Evolutionary conservation across 2,797 vertebrate genomes (phyloP), one percentile per base, ranked within the genome.

Genomic region (Adrianichthys oophorus): DNA sequence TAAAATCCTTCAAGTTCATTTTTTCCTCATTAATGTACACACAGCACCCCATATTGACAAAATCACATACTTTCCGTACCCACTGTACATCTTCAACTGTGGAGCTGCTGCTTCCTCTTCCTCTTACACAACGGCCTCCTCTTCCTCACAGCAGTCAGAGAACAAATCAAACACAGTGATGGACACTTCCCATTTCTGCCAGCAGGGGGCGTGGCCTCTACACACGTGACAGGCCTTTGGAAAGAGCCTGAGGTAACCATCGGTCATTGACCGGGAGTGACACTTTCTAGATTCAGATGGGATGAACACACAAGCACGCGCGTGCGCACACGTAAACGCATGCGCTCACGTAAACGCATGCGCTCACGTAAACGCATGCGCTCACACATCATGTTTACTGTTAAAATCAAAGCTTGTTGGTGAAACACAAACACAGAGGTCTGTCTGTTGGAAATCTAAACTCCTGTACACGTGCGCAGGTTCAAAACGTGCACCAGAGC

Each of bases 181-280:
- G 37, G 18, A 50, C 40, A 1, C 10, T 74, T 54, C 42, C 7
- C 0, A 1, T 24, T 56, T 42, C 7, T 2, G 7, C 76, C 89
- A 86, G 72, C 57, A 79, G 87, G 59, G 65, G 84, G 85, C 78
- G 32, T 6, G 15, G 19, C 0, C 19, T 0, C 29, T 12, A 21
- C 21, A 47, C 53, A 77, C 42, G 62, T 59, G 48, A 41, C 51
- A 0, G 23, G 60, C 24, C 47, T 46, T 46, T 3, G 46, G 16
- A 1, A 12, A 24, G 54, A 15, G 54, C 15, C 7, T 0, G 62
- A 59, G 88, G 86, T 92, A 52, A 92, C 89, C 87, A 49, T 62
- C 41, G 88, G 89, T 82, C 86, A 89, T 67, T 60, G 70, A 56
- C 80, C 80, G 67, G 55, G 15, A 79, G 82, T 85, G 84, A 78